A percentile compares a stretch with the other conserved stretches of the same genome.
Conservation (phyloP, 1,140 invertebrate genomes). For the Zeugodacus cucurbitae region DNA sequence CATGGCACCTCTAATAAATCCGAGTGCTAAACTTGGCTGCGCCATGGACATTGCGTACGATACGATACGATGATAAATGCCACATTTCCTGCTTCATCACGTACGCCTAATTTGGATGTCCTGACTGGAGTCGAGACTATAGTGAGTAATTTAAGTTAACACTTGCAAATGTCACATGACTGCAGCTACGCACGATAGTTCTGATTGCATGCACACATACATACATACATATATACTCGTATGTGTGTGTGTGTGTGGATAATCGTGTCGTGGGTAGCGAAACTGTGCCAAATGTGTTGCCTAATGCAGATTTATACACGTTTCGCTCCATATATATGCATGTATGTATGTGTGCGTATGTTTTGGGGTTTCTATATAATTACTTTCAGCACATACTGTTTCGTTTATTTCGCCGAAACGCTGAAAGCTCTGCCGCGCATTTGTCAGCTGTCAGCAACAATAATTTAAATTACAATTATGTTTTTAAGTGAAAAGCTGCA, state of each 20-base stretch:
- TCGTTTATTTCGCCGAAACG: neutral
- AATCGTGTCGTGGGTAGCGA: neutral
- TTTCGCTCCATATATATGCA: neutral
- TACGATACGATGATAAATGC: conserved; percentile 6
- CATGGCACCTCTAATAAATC: neutral
- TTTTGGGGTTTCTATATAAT: too few species aligned
- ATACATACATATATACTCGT: neutral
- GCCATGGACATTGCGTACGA: neutral
- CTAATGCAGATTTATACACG: neutral
- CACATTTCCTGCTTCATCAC: conserved; percentile 36
- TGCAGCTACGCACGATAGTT: neutral
- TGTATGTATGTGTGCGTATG: neutral
- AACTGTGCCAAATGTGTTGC: neutral
- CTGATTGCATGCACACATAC: neutral
- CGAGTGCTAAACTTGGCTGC: neutral
- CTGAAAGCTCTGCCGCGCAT: neutral
- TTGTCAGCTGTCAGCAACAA: too few species aligned
- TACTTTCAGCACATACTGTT: neutral
- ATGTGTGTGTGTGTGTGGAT: neutral
- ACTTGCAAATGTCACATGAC: conserved; percentile 20
- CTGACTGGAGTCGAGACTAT: neutral
- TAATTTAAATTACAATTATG: too few species aligned
- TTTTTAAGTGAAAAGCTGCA: too few species aligned
- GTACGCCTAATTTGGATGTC: conserved; percentile 30
- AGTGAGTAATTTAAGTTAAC: conserved; percentile 28